A percentile compares a stretch with the other conserved stretches of the same genome.
phyloP scores from a whole-genome alignment of 1,140 invertebrate genomes.

The Zaprionus tsacasi region DNA sequence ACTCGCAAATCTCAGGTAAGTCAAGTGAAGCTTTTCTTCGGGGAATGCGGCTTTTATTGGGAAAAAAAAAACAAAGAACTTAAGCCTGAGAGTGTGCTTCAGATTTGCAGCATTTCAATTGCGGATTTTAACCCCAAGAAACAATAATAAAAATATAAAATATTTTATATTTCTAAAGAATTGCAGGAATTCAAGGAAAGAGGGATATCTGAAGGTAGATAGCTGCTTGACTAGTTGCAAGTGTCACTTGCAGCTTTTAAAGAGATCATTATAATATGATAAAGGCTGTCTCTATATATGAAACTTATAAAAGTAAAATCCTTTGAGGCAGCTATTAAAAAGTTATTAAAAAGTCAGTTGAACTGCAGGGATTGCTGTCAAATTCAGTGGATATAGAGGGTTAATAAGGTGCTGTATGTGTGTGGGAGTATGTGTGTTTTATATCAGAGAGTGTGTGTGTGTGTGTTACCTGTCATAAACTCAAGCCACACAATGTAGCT shows the following conservation, averaged over 20 bases:
- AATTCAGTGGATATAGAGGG: not conserved
- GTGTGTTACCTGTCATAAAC: slow-evolving; percentile 1
- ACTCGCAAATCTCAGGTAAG: slow-evolving; percentile 5
- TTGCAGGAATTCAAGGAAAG: no score
- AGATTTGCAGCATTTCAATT: slow-evolving; percentile 6
- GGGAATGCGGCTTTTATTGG: not conserved
- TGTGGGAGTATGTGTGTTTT: not conserved
- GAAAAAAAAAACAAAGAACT: not conserved
- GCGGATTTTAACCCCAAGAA: not conserved
- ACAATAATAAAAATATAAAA: not conserved
- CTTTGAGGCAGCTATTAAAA: not conserved
- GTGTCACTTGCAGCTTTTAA: no score
- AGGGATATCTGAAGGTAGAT: no score
- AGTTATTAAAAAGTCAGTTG: not conserved
- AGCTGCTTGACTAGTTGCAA: no score
- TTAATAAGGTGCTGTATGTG: not conserved
- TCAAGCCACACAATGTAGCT: slow-evolving; percentile 1
- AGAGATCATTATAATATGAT: no score
- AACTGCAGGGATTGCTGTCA: not conserved
- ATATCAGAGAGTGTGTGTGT: not conserved
- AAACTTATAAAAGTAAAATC: not conserved
- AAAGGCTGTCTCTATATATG: not conserved
- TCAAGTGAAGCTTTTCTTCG: slow-evolving; percentile 2
- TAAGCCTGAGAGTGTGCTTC: not conserved
- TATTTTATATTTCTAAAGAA: not conserved